Evolutionary conservation across 2,113 vertebrate species (phyloP).

Genomic region (Megaceryle maxima): DNA sequence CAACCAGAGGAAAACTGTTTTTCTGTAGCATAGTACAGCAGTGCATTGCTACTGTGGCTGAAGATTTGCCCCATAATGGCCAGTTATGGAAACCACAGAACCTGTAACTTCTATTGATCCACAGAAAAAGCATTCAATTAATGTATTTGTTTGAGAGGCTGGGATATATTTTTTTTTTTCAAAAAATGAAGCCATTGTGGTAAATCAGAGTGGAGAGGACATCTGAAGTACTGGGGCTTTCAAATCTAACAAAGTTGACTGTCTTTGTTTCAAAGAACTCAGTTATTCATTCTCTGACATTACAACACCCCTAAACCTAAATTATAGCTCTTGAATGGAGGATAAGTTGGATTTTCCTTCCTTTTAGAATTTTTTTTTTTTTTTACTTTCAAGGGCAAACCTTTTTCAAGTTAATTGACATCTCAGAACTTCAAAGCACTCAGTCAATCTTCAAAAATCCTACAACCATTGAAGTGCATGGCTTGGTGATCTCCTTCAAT

Average conservation of each 20-base stretch:
- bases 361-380: neutral
- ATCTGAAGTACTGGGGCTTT: neutral
- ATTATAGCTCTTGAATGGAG: neutral
- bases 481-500: neutral
- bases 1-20: neutral
- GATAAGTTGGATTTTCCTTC: neutral
- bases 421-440: constrained; percentile 5
- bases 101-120: neutral
- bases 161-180: neutral
- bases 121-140: neutral
- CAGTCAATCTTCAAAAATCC: neutral
- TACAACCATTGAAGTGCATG: neutral
- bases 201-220: neutral
- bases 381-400: neutral
- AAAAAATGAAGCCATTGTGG: neutral
- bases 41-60: neutral
- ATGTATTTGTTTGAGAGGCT: neutral
- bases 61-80: neutral
- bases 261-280: neutral
- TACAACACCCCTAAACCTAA: neutral
- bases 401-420: neutral
- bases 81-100: neutral
- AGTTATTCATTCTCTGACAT: neutral
- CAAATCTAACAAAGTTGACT: neutral
- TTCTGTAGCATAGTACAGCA: neutral